A percentile compares a stretch with the other conserved stretches of the same genome.
Evolutionary conservation across 2,888 invertebrate species (phyloP).

Genomic region (Didymodactylos carnosus): DNA sequence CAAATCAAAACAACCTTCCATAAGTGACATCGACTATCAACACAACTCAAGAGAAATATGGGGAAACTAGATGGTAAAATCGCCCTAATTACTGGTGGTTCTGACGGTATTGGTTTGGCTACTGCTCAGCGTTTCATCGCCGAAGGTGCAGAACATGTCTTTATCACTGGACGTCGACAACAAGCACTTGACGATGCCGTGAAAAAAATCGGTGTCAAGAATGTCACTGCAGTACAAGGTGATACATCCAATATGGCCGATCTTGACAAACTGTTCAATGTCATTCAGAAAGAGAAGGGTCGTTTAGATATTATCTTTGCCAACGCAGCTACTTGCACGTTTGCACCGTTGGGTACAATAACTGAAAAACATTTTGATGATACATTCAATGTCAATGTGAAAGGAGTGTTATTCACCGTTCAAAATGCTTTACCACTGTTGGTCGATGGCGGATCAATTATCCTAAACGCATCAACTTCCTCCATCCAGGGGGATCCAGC

Average conservation of each 20-base stretch:
- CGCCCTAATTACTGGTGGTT: background rate
- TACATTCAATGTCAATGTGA: background rate
- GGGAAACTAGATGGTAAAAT: background rate
- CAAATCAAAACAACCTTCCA: too few species aligned
- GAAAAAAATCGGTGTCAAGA: background rate
- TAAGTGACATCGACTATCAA: too few species aligned
- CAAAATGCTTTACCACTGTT: background rate
- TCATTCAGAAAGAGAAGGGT: background rate
- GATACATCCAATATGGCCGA: background rate
- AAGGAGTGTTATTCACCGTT: background rate
- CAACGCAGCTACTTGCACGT: background rate
- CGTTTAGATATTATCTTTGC: background rate
- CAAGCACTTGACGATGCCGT: background rate
- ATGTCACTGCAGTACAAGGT: background rate
- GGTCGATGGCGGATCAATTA: background rate
- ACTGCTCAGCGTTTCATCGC: background rate
- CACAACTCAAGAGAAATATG: too few species aligned
- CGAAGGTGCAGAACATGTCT: background rate
- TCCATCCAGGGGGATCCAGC: background rate
- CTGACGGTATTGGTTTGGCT: background rate
- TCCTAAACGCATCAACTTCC: background rate
- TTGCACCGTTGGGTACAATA: background rate
- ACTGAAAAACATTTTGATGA: background rate
- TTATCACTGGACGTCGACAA: background rate
- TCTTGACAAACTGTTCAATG: background rate